These are phyloP conservation scores for Leptinotarsa peninsularis DNA, from an alignment of 2,888 invertebrate species.

Conservation along the genomic window DNA sequence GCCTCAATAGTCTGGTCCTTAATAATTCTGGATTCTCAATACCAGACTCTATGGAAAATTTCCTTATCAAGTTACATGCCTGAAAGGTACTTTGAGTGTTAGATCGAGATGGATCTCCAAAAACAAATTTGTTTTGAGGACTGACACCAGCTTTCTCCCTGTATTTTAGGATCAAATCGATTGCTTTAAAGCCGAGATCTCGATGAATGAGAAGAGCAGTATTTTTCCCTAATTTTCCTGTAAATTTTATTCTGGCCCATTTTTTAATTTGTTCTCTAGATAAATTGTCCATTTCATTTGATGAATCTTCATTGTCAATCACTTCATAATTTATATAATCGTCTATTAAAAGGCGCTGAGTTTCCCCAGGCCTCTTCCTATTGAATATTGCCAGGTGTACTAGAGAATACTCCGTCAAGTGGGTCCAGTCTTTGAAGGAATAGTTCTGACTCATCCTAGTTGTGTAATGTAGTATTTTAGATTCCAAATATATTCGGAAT, in stretches of 20 bases:
- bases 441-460: slow-evolving; percentile 9
- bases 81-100: slow-evolving; percentile 21
- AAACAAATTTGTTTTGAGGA: slow-evolving; percentile 25
- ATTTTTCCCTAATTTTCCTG: slow-evolving; percentile 33
- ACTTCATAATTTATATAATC: slow-evolving; percentile 32
- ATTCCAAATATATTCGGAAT: slow-evolving; percentile 28
- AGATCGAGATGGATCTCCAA: slow-evolving; percentile 28
- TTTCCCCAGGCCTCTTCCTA: slow-evolving; percentile 33
- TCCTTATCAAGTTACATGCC: slow-evolving; percentile 25
- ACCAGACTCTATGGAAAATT: slow-evolving; percentile 24
- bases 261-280: slow-evolving; percentile 30
- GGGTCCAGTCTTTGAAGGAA: slow-evolving; percentile 14
- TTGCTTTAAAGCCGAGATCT: slow-evolving; percentile 31
- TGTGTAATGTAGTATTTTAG: slow-evolving; percentile 14
- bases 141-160: slow-evolving; percentile 26
- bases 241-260: slow-evolving; percentile 33
- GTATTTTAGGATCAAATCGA: slow-evolving; percentile 30
- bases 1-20: slow-evolving; percentile 30
- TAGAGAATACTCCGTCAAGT: slow-evolving; percentile 29
- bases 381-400: slow-evolving; percentile 29
- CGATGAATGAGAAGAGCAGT: slow-evolving; percentile 31
- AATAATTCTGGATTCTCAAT: slow-evolving; percentile 25
- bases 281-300: slow-evolving; percentile 16
- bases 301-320: slow-evolving; percentile 19
- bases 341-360: slow-evolving; percentile 30